These are phyloP conservation scores for Tillus elongatus DNA, from an alignment of 2,888 invertebrate genomes.

Conservation along the genomic window DNA sequence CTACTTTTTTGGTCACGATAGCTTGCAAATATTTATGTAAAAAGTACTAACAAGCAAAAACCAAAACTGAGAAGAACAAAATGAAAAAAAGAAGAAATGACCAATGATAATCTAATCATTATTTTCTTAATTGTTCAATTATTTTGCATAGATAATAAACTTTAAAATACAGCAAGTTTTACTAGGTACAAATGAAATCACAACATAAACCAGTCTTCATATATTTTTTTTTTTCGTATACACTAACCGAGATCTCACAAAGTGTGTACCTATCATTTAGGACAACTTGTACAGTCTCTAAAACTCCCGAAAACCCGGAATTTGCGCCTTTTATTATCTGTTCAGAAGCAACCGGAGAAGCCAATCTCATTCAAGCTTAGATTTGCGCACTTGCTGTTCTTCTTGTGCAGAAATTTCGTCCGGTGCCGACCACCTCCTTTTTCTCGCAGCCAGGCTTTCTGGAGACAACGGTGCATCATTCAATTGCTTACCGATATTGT, in stretches of 20 bases:
- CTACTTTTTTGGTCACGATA: too few species aligned
- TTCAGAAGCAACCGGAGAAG: not conserved
- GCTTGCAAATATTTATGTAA: too few species aligned
- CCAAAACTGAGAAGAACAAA: too few species aligned
- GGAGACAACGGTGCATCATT: conserved; percentile 12
- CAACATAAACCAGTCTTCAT: conserved; percentile 1
- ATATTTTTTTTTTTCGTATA: conserved; percentile 2
- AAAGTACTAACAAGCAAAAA: too few species aligned
- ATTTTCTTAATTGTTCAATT: too few species aligned
- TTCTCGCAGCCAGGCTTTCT: conserved; percentile 27
- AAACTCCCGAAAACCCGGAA: not conserved
- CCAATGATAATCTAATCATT: too few species aligned
- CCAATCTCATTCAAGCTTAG: conserved; percentile 20
- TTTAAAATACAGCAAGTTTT: too few species aligned
- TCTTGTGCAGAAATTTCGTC: conserved; percentile 43
- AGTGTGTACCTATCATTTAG: not conserved
- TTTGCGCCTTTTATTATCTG: too few species aligned
- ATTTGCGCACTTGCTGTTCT: conserved; percentile 26
- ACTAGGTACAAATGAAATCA: too few species aligned
- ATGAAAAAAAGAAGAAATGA: too few species aligned
- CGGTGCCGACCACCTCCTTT: conserved; percentile 46
- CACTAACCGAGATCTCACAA: conserved; percentile 4
- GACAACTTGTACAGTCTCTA: conserved; percentile 1
- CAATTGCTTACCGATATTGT: conserved; percentile 19
- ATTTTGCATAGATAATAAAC: too few species aligned